Evolutionary conservation across 2,113 vertebrate genomes (phyloP).

Genomic region (Notarius quadriscutis): DNA sequence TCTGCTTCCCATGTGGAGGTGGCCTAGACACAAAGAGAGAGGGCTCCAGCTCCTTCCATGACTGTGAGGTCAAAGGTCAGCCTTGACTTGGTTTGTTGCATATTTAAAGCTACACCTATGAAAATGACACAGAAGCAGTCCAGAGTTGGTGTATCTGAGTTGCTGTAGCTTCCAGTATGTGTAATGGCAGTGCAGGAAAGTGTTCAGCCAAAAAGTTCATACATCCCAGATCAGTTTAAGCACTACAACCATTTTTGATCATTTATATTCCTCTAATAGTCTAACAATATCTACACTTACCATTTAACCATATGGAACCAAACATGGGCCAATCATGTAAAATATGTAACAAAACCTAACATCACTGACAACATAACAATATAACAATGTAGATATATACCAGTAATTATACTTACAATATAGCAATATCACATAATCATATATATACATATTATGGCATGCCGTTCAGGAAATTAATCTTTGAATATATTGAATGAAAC

Average conservation of each 20-base stretch:
- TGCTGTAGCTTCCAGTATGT: background rate
- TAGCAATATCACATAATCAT: too few relatives aligned
- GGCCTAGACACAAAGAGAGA: slow-evolving; percentile 89
- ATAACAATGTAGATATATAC: background rate
- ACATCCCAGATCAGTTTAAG: background rate
- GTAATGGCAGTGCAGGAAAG: background rate
- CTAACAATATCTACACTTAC: background rate
- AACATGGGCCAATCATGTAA: background rate
- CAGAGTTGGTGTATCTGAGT: background rate
- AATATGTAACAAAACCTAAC: background rate
- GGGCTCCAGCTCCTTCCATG: slow-evolving; percentile 89
- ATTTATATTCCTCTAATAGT: background rate
- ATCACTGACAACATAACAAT: background rate
- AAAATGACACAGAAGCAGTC: background rate
- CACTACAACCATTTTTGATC: too few relatives aligned
- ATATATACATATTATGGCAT: too few relatives aligned
- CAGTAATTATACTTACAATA: background rate
- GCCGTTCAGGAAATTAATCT: too few relatives aligned
- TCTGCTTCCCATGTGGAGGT: slow-evolving; percentile 93
- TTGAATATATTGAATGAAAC: too few relatives aligned
- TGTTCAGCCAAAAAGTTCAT: background rate
- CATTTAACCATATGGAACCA: background rate
- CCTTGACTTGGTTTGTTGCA: background rate
- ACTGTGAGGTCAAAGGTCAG: slow-evolving; percentile 94
- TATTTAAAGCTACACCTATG: background rate